Evolutionary conservation across 2,888 invertebrate genomes (phyloP).

Genomic region (Callinectes sapidus): DNA sequence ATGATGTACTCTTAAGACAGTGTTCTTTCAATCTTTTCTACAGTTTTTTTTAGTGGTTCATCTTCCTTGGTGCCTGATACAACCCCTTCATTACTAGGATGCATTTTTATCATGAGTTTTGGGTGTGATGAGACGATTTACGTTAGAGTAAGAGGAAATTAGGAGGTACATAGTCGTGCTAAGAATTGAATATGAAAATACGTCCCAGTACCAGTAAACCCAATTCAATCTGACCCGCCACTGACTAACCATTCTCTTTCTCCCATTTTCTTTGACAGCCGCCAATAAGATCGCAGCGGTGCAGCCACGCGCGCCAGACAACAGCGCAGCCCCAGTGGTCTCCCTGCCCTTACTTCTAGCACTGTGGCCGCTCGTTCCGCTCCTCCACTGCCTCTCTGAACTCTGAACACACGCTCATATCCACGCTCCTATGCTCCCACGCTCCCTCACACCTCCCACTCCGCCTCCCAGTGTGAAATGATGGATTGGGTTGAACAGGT

Average conservation of each 20-base stretch:
- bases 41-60: too few relatives aligned
- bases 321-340: neutral
- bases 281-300: conserved; percentile 53
- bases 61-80: too few relatives aligned
- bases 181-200: too few relatives aligned
- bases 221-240: neutral
- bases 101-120: too few relatives aligned
- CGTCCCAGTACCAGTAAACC: too few relatives aligned
- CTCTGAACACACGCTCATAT: neutral
- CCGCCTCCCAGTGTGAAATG: neutral
- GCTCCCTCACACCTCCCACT: neutral
- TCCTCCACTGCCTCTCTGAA: neutral
- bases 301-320: conserved; percentile 52
- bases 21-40: too few relatives aligned
- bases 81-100: too few relatives aligned
- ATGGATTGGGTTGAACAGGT: too few relatives aligned
- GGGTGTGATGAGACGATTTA: too few relatives aligned
- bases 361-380: neutral
- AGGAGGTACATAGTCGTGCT: too few relatives aligned
- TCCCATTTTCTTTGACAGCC: neutral
- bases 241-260: neutral
- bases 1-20: too few relatives aligned
- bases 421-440: neutral
- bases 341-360: neutral
- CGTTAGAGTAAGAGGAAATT: too few relatives aligned